Evolutionary conservation across 2,113 vertebrate species (phyloP), one percentile per base, ranked within the genome.

Genomic region (Raphicerus campestris): DNA sequence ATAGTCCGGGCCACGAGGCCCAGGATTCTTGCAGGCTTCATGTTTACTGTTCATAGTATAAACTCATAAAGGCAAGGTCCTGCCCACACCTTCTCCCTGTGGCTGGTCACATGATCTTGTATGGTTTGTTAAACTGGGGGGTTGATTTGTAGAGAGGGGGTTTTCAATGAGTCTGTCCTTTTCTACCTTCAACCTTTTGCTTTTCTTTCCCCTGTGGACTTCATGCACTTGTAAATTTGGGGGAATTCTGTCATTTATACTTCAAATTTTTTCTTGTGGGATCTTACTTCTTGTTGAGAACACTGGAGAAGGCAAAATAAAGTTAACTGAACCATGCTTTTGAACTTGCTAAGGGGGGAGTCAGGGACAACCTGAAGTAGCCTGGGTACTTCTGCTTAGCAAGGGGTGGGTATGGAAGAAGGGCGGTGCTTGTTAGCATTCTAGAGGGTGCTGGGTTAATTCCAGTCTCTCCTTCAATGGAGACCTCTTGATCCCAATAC

Each of bases 221-320:
- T 75, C 19, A 51, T 39, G 22, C 10, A n/a, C 9, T 63, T 86
- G 19, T 45, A 90, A 51, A 58, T 96, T 89, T 93, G 49, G 42
- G 56, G 58, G 10, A 70, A 73, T 93, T 89, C 35, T 91, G 1
- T 91, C 53, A 80, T 95, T 91, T 75, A 3, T 97, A 10, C 49
- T 91, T 81, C 3, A 87, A 20, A 26, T 56, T 96, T 92, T 91
- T 90, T 77, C 39, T 90, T 87, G 28, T 83, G 77, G 58, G 13
- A 61, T 73, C 96, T 96, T 58, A 92, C 58, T 86, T 86, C 78
- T 92, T 89, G 70, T 56, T 91, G 58, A 42, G 30, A 82, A 58
- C 39, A 11, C 15, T 96, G 26, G 19, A 83, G 24, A 73, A 32
- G 39, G 4, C 10, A 89, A 93, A 70, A 84, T 92, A 45, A 78